Conservation (phyloP, 1,140 invertebrate genomes). For the Maconellicoccus hirsutus region DNA sequence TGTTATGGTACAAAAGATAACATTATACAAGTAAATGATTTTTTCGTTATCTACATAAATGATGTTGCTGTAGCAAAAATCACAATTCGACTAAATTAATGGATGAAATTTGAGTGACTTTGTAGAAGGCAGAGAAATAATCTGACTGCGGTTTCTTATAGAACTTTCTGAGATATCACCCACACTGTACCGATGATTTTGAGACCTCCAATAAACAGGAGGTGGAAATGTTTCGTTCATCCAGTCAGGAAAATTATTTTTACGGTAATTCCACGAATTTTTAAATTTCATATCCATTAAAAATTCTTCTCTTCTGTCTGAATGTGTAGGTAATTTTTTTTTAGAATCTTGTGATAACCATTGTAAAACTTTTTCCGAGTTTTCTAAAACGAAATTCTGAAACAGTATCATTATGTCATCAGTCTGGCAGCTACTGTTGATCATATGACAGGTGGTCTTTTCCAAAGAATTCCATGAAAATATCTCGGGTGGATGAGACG, state of each 20-base stretch:
- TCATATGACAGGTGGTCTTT: slow-evolving; percentile 24
- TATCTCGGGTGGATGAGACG: slow-evolving; percentile 68
- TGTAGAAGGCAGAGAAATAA: slow-evolving; percentile 26
- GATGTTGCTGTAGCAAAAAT: too few species aligned
- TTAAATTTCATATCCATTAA: neutral
- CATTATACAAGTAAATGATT: too few species aligned
- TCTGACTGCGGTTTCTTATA: neutral
- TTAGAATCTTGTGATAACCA: slow-evolving; percentile 28
- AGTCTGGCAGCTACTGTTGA: slow-evolving; percentile 23
- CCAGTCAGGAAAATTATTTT: slow-evolving; percentile 23
- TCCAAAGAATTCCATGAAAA: slow-evolving; percentile 49
- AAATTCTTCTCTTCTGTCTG: neutral
- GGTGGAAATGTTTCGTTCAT: slow-evolving; percentile 25
- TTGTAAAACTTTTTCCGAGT: slow-evolving; percentile 27
- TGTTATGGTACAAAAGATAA: neutral
- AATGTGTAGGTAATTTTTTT: neutral
- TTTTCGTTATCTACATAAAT: too few species aligned
- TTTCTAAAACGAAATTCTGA: slow-evolving; percentile 26
- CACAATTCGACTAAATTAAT: slow-evolving; percentile 9
- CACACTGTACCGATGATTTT: slow-evolving; percentile 27
- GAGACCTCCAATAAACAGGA: slow-evolving; percentile 24
- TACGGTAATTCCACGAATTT: neutral
- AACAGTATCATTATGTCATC: slow-evolving; percentile 22
- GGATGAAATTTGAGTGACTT: slow-evolving; percentile 28
- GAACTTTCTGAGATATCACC: slow-evolving; percentile 26